Conservation (phyloP, 2,888 invertebrate species). For the Caenorhabditis macrosperma region DNA sequence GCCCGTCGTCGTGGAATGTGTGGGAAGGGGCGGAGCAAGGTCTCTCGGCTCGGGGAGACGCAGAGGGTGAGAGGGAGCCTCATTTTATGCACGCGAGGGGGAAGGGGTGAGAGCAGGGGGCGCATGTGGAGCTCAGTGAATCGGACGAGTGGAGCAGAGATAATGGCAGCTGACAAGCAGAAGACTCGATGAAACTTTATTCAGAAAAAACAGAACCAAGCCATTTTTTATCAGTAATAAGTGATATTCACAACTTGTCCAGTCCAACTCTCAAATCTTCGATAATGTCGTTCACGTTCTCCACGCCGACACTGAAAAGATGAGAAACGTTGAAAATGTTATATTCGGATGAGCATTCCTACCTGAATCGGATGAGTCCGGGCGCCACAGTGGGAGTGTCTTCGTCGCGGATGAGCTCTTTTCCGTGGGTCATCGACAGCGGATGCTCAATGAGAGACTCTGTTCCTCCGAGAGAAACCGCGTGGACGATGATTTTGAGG, state of each 20-base stretch:
- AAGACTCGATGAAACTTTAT: too few species aligned
- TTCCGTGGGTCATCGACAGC: slow-evolving; percentile 61
- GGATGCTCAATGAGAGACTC: slow-evolving; percentile 72
- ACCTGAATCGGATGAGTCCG: slow-evolving; percentile 67
- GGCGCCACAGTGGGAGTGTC: slow-evolving; percentile 17
- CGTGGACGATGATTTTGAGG: slow-evolving; percentile 55
- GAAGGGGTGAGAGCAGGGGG: background rate
- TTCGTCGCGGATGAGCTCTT: slow-evolving; percentile 42
- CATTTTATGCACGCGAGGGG: too few species aligned
- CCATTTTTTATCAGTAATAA: too few species aligned
- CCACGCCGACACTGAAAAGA: slow-evolving; percentile 79
- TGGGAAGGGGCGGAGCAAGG: background rate
- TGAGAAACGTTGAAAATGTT: too few species aligned
- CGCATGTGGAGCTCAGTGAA: too few species aligned
- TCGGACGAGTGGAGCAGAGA: too few species aligned
- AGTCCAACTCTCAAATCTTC: slow-evolving; percentile 80
- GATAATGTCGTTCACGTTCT: slow-evolving; percentile 80
- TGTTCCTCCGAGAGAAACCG: slow-evolving; percentile 71
- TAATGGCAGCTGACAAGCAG: too few species aligned
- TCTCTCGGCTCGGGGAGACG: background rate
- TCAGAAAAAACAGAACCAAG: background rate
- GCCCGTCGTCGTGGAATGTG: background rate
- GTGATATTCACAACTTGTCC: background rate
- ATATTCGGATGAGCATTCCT: too few species aligned
- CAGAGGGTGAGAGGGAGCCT: background rate